A percentile compares a stretch with the other conserved stretches of the same genome.
phyloP scores from a whole-genome alignment of 1,140 invertebrate species.

The Pissodes strobi region DNA sequence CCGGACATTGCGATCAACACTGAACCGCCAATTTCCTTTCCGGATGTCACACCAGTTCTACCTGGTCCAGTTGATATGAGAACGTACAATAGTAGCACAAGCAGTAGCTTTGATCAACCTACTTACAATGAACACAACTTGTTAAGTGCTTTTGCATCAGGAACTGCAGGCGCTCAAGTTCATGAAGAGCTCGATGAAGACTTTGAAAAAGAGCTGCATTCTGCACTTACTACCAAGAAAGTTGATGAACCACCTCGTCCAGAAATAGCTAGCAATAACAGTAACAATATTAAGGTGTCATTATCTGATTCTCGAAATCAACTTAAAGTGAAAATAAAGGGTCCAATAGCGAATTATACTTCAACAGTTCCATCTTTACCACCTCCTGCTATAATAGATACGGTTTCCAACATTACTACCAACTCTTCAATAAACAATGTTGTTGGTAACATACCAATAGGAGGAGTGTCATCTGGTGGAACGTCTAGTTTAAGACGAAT shows the following conservation, averaged over 20 bases:
- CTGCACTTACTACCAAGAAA: conserved; percentile 61
- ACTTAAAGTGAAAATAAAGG: conserved; percentile 89
- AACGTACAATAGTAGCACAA: conserved; percentile 74
- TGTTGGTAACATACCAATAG: conserved; percentile 35
- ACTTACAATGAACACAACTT: conserved; percentile 64
- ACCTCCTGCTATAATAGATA: conserved; percentile 54
- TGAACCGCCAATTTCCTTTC: conserved; percentile 54
- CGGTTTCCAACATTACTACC: conserved; percentile 36
- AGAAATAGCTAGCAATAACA: conserved; percentile 55
- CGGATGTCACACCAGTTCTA: conserved; percentile 70
- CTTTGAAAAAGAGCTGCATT: conserved; percentile 75
- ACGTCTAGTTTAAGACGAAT: conserved; percentile 80
- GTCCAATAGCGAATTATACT: conserved; percentile 80
- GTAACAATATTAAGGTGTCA: conserved; percentile 66
- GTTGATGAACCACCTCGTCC: conserved; percentile 57
- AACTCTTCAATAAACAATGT: conserved; percentile 25
- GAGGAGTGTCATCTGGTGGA: conserved; percentile 36
- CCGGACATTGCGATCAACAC: conserved; percentile 39
- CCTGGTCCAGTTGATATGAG: conserved; percentile 87
- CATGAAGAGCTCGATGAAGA: conserved; percentile 75
- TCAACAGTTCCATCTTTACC: conserved; percentile 60
- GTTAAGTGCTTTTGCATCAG: conserved; percentile 66
- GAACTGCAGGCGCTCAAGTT: conserved; percentile 68
- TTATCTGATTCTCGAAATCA: conserved; percentile 79
- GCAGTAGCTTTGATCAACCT: conserved; percentile 58